Evolutionary conservation across 2,113 vertebrate genomes (phyloP).

Genomic region (Gymnorhina tibicen): DNA sequence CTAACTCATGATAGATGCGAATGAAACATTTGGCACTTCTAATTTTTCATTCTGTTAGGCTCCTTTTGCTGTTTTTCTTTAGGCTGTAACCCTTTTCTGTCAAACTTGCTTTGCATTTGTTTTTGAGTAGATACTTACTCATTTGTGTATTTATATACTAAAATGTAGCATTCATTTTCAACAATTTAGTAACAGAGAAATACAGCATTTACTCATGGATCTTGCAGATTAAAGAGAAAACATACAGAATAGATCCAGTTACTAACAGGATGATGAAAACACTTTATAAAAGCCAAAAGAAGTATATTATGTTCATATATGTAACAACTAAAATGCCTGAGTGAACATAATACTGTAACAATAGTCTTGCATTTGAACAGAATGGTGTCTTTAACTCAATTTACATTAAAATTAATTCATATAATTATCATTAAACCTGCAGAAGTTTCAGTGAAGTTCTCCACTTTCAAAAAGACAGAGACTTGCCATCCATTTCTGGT

Average conservation of each 20-base stretch:
- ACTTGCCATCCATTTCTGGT: not conserved
- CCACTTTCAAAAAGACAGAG: not conserved
- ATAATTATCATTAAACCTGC: not conserved
- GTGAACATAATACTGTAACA: not conserved
- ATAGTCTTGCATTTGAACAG: not conserved
- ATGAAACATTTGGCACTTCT: slow-evolving; percentile 37
- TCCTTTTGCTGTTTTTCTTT: not conserved
- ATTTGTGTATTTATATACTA: not conserved
- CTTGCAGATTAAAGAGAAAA: not conserved
- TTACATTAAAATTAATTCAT: not conserved
- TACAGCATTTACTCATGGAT: not conserved
- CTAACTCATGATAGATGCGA: not conserved
- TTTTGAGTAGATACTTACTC: not conserved
- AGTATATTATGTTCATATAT: not conserved
- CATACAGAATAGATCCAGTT: not conserved
- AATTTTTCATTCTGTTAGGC: not conserved
- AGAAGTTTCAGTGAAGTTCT: not conserved
- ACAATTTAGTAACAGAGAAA: not conserved
- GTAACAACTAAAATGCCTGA: not conserved
- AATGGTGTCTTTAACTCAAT: not conserved
- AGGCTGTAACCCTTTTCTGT: not conserved
- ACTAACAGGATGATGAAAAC: not conserved
- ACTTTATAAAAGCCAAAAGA: not conserved
- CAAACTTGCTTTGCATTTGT: not conserved
- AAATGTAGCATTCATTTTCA: not conserved